Base-by-base conservation (phyloP, 1,140 invertebrate genomes). In the Ptiloglossa arizonensis region DNA sequence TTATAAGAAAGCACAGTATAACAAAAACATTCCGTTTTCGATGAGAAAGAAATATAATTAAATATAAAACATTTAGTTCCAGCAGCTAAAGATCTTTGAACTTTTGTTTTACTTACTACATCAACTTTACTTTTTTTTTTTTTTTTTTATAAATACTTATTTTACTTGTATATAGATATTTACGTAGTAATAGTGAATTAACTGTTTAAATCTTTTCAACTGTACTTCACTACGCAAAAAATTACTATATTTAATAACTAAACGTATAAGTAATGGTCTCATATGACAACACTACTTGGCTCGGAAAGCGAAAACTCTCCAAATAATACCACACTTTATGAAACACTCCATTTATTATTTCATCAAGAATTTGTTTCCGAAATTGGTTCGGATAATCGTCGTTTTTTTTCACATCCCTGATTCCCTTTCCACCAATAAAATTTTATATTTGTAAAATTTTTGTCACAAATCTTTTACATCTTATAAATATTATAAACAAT, bases 301-400 rank as follows among this genome's bases (percentile, higher is more conserved):
- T 19, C 38, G 17, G 9, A 44, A 67, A 22, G 11, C 19, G n/a
- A 0, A 17, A 19, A 27, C 13, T 32, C 35, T 24, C 22, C 24
- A 13, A 44, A 64, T n/a, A 66, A n/a, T n/a, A 41, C 2, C 6
- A 17, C 24, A 29, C 9, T 32, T 66, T 32, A 32, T 8, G 3
- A 32, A 50, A 66, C 17, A 52, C 4, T 8, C 32, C 54, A 13
- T 68, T 60, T 15, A 13, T 6, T 15, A 5, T 44, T 60, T 17
- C 17, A 13, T 41, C 3, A 41, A 29, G 19, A 60, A 13, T 71
- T 52, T 5, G n/a, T 35, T 64, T 27, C 41, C 17, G 46, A 73
- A n/a, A 52, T 41, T 52, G n/a, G 48, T 73, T 64, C 60, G 60
- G 60, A 73, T 66, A 73, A 73, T 54, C 60, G 71, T 66, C 70